Base-by-base conservation (phyloP, 2,113 vertebrate genomes). In the Myiozetetes cayanensis region DNA sequence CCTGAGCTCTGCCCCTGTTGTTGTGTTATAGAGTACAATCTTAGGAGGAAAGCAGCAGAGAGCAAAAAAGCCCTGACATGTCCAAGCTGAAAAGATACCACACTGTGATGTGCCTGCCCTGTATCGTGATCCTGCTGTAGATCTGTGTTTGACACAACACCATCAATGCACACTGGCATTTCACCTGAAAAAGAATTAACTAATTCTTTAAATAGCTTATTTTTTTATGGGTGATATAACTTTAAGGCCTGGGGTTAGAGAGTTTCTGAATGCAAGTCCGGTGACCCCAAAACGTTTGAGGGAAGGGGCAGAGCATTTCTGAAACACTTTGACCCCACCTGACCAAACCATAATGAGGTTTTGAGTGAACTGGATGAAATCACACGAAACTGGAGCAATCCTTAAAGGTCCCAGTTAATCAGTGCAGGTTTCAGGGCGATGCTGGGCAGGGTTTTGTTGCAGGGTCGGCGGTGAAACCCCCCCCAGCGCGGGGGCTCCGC, bases 361-460 rank as follows among this genome's bases (percentile, higher is more conserved):
- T 94, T 1, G 41, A 93, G 78, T 63, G 71, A 92, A 70, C 83
- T 17, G 10, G 22, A 49, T 72, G 47, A 85, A 97, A 95, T 71
- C 35, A 89, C 41, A 56, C 43, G 39, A 90, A 96, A 68, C 12
- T 67, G 87, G 87, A 95, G 35, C 67, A 56, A 95, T 87, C 87
- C 89, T 90, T 61, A 30, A 88, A 81, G 79, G 68, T 55, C 59
- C 43, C 16, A 93, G 74, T 96, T 68, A 92, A 89, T 96, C 91
- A 87, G 84, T 96, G 89, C 46, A 58, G 96, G 94, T 97, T 70
- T 81, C 74, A 68, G 90, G 97, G 96, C 59, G 86, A 87, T 61
- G 66, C 94, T 6, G 85, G 50, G 79, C 91, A 84, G 81, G 5
- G 91, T 97, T 98, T 92, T 86, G 92, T 97, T 91, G 94, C 62